These are phyloP conservation scores for Pocillopora meandrina DNA, from an alignment of 92 coral and sea anemone species.

Conservation along the genomic window DNA sequence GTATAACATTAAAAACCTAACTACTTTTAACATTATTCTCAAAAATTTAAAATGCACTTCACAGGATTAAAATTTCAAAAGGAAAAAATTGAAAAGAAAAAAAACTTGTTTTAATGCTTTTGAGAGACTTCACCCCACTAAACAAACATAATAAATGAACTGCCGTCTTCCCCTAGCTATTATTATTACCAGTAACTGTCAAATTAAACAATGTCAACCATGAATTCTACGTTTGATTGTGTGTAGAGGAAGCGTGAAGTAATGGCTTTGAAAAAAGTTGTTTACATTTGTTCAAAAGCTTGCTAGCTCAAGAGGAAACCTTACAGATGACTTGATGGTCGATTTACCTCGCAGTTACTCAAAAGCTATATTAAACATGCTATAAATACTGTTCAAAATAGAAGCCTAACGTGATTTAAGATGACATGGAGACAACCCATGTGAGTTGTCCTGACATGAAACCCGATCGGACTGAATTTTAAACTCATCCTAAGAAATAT, in stretches of 20 bases:
- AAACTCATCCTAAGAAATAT: constrained; percentile 4
- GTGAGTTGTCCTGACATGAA: not conserved
- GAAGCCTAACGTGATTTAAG: not conserved
- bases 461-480: not conserved
- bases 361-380: not conserved
- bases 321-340: not conserved
- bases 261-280: constrained; percentile 28
- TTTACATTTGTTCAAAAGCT: not conserved
- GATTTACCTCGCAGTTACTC: not conserved
- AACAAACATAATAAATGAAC: constrained; percentile 44
- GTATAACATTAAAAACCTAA: constrained; percentile 13
- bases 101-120: constrained; percentile 15
- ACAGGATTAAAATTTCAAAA: not conserved
- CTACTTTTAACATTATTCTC: not conserved
- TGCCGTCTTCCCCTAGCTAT: constrained; percentile 24
- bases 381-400: not conserved
- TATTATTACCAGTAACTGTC: constrained; percentile 42
- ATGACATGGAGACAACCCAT: not conserved
- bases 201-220: constrained; percentile 32
- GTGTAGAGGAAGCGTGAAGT: constrained; percentile 27
- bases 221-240: constrained; percentile 23
- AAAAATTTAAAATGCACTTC: not conserved
- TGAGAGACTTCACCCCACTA: constrained; percentile 44
- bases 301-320: not conserved
- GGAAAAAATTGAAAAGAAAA: not conserved